Conservation (phyloP, 2,888 invertebrate species). For the Ectemnius cavifrons region DNA sequence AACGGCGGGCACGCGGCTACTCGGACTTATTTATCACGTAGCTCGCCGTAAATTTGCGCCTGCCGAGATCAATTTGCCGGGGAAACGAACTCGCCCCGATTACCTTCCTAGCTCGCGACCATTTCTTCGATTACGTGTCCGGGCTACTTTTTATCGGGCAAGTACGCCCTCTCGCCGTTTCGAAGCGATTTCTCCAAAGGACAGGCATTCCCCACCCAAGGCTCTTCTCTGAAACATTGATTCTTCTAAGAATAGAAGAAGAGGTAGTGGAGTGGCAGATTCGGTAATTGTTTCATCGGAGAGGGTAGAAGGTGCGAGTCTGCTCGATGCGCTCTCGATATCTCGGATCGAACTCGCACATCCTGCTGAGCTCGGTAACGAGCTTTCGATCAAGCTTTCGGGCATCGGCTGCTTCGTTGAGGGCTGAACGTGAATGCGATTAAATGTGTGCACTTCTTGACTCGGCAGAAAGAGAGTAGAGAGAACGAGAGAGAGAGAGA, state of each 20-base stretch:
- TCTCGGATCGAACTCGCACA: slow-evolving; percentile 1
- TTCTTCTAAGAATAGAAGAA: too few relatives aligned
- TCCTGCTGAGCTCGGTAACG: neutral
- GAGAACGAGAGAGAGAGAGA: neutral
- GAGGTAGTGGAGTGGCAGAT: too few relatives aligned
- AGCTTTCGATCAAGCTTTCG: slow-evolving; percentile 4
- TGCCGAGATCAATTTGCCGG: slow-evolving; percentile 58
- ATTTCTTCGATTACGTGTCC: slow-evolving; percentile 49
- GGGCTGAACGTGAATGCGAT: slow-evolving; percentile 1
- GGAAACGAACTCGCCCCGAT: slow-evolving; percentile 49
- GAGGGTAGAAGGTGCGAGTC: too few relatives aligned
- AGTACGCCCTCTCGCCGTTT: slow-evolving; percentile 15
- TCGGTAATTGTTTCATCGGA: too few relatives aligned
- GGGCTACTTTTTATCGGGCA: slow-evolving; percentile 24
- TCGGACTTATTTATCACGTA: slow-evolving; percentile 57
- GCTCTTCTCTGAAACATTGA: too few relatives aligned
- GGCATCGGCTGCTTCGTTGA: neutral
- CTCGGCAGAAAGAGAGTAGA: too few relatives aligned
- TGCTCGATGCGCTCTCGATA: neutral
- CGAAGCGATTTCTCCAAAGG: too few relatives aligned
- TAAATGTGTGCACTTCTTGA: slow-evolving; percentile 3
- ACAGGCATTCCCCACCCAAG: too few relatives aligned
- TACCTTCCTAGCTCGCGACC: slow-evolving; percentile 38
- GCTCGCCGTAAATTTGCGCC: slow-evolving; percentile 52
- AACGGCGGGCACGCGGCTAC: slow-evolving; percentile 21